A percentile compares a stretch with the other conserved stretches of the same genome.
These are phyloP conservation scores for Ptychoptera contaminata DNA, from an alignment of 2,888 invertebrate genomes.

Conservation along the genomic window DNA sequence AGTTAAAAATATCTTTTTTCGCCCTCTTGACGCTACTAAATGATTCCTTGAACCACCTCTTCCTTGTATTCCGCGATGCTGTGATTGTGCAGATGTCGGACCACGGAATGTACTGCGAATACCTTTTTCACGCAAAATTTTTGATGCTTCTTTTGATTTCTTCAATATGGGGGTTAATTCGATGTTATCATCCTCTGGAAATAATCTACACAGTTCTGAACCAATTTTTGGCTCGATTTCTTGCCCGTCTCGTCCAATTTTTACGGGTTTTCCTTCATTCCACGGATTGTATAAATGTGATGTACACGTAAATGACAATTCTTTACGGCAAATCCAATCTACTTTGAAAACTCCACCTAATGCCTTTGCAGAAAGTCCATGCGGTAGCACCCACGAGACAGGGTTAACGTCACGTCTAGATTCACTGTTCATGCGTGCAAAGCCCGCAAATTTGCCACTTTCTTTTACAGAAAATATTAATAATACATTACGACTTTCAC, in stretches of 20 bases:
- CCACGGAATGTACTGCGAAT: conserved; percentile 30
- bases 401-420: conserved; percentile 80
- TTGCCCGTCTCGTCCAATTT: conserved; percentile 97
- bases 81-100: conserved; percentile 32
- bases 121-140: conserved; percentile 36
- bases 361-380: conserved; percentile 81
- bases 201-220: conserved; percentile 78
- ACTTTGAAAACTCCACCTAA: conserved; percentile 92
- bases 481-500: conserved; percentile 84
- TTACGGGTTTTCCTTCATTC: conserved; percentile 97
- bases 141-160: conserved; percentile 70
- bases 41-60: conserved; percentile 1
- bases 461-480: conserved; percentile 96
- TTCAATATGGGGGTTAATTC: conserved; percentile 78
- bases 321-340: conserved; percentile 94
- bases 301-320: conserved; percentile 82
- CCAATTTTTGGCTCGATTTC: conserved; percentile 95
- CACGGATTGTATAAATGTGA: conserved; percentile 90
- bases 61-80: conserved; percentile 31
- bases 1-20: conserved; percentile 47
- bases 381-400: conserved; percentile 87
- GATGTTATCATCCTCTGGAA: conserved; percentile 82
- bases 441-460: conserved; percentile 87
- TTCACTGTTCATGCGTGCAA: conserved; percentile 78
- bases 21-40: conserved; percentile 16